Percentiles rank a stretch among this genome's conserved stretches.
phyloP scores from a whole-genome alignment of 2,113 vertebrate genomes.

The Scalopus aquaticus region DNA sequence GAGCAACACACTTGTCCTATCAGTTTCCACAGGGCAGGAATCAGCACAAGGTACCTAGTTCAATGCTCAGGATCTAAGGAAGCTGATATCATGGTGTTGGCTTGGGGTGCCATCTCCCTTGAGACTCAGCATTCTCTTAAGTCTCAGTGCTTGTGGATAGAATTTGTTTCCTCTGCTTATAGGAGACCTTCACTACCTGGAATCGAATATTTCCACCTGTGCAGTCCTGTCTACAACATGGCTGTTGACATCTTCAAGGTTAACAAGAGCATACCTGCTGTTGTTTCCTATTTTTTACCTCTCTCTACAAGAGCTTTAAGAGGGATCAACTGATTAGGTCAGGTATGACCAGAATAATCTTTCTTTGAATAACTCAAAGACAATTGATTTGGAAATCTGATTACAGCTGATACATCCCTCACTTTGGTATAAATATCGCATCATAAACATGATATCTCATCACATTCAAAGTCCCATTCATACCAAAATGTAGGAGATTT shows the following conservation, averaged over 20 bases:
- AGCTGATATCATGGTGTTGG: neutral
- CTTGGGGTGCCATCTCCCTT: neutral
- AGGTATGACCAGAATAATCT: neutral
- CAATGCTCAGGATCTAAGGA: neutral
- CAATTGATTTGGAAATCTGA: neutral
- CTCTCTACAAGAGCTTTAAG: neutral
- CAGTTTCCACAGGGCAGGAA: neutral
- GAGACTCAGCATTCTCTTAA: neutral
- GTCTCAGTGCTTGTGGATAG: neutral
- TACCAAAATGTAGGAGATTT: neutral
- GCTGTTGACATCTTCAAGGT: neutral
- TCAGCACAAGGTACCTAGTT: neutral
- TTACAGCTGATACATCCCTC: neutral
- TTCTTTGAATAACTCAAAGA: neutral
- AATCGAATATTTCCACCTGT: rapidly evolving
- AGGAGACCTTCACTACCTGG: neutral
- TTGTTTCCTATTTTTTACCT: neutral
- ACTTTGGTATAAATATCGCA: neutral
- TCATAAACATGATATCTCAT: rapidly evolving
- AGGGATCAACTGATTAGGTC: neutral
- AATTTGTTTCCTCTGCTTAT: neutral
- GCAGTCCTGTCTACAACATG: neutral
- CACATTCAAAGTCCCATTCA: neutral
- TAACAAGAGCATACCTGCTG: neutral
- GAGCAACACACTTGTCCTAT: neutral